phyloP scores from a whole-genome alignment of 2,888 invertebrate genomes.

The Metellina segmentata region DNA sequence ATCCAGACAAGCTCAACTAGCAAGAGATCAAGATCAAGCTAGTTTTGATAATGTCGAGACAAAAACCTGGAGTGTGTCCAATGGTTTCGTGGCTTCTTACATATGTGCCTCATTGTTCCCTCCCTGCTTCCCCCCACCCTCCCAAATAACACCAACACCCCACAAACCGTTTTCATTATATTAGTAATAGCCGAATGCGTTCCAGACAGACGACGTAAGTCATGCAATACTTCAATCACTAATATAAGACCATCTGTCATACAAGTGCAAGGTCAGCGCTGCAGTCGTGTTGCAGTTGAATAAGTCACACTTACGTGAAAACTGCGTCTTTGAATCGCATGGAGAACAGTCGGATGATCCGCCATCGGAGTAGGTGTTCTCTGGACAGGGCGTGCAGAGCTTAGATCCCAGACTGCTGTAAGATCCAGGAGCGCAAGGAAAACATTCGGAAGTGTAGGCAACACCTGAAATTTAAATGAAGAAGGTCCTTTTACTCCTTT shows the following conservation, averaged over 20 bases:
- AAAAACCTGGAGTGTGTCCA: too few species aligned
- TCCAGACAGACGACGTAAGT: not conserved
- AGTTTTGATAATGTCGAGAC: too few species aligned
- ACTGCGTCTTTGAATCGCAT: slow-evolving; percentile 82
- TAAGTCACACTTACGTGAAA: slow-evolving; percentile 79
- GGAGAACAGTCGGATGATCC: slow-evolving; percentile 81
- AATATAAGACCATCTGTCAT: too few species aligned
- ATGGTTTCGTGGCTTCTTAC: too few species aligned
- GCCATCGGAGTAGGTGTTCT: slow-evolving; percentile 81
- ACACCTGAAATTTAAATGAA: slow-evolving; percentile 81
- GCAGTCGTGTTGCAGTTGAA: too few species aligned
- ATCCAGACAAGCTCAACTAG: too few species aligned
- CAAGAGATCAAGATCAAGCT: too few species aligned
- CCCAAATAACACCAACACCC: too few species aligned
- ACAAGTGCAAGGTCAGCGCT: too few species aligned
- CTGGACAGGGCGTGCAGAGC: slow-evolving; percentile 82
- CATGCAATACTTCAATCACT: not conserved
- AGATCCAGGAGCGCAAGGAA: slow-evolving; percentile 82
- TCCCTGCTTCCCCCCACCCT: too few species aligned
- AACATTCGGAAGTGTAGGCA: slow-evolving; percentile 83
- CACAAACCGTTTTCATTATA: not conserved
- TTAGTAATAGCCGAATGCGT: not conserved
- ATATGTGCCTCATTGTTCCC: too few species aligned
- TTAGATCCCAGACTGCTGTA: slow-evolving; percentile 81
- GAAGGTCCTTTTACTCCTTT: too few species aligned